Evolutionary conservation across 2,888 invertebrate species (phyloP).

Genomic region (Rhimphoctona megacephalus): DNA sequence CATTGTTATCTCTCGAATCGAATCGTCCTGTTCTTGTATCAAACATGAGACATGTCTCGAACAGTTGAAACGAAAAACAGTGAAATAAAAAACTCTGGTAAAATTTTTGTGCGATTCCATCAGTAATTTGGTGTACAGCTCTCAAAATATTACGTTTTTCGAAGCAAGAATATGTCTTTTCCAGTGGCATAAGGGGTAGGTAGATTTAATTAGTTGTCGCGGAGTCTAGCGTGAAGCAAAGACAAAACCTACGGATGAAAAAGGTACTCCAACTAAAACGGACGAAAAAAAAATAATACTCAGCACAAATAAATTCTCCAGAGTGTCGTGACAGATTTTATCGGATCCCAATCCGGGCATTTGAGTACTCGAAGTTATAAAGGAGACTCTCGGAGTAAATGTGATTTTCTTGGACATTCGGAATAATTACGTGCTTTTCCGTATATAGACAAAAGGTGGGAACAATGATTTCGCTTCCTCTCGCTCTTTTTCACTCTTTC

Average conservation of each 20-base stretch:
- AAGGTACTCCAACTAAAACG: neutral
- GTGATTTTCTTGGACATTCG: conserved; percentile 72
- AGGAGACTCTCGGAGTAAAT: conserved; percentile 77
- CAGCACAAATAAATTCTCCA: neutral
- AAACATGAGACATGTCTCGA: conserved; percentile 53
- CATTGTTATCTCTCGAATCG: conserved; percentile 72
- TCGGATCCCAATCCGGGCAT: conserved; percentile 22
- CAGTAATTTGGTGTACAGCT: conserved; percentile 1
- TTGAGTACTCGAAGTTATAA: conserved; percentile 51
- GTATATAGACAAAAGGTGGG: neutral
- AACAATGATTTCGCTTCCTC: neutral
- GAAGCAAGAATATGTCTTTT: neutral
- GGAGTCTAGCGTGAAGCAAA: conserved; percentile 12
- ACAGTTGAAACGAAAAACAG: conserved; percentile 23
- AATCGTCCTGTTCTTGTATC: conserved; percentile 75
- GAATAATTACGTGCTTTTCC: conserved; percentile 63
- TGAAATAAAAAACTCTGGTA: neutral
- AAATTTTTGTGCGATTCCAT: conserved; percentile 3
- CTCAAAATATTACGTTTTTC: neutral
- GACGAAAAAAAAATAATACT: neutral
- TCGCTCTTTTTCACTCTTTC: neutral
- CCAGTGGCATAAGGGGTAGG: neutral
- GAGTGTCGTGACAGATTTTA: conserved; percentile 17
- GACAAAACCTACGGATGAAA: neutral
- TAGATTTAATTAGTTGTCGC: conserved; percentile 6